Base-by-base conservation (phyloP, 2,113 vertebrate species). In the Arenaria interpres region DNA sequence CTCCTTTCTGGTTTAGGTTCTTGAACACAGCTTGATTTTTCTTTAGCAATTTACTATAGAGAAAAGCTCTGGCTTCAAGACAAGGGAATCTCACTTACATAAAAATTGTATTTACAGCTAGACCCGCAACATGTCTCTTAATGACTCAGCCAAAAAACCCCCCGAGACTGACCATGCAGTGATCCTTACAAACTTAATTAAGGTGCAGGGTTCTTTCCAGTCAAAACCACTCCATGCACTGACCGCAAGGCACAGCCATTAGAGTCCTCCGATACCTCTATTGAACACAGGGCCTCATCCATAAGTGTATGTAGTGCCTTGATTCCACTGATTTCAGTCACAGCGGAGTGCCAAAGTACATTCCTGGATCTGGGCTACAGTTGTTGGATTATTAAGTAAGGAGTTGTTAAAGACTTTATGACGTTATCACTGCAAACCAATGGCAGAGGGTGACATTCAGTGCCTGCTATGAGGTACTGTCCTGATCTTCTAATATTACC, bases 401-500 rank as follows among this genome's bases (percentile, higher is more conserved):
- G 19, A 37, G 50, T 6, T 76, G 76, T 15, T 53, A 7, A 39
- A 53, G 53, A 62, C 54, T 22, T 39, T 6, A 57, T 14, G 30
- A 39, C 59, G 15, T 77, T 69, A 28, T 9, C n/a, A 28, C n/a
- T n/a, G 6, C 45, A 37, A 43, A 50, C 20, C 64, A 41, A 3
- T 12, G 15, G 13, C 53, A 27, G 0, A 0, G 12, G 56, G 48
- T 43, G 51, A 60, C 3, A 3, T 11, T n/a, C 73, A 69, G 69
- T 4, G 22, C 45, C 45, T 12, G 1, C 50, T 27, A 1, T 28
- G 56, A 87, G 27, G 50, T n/a, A 48, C 51, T 9, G 10, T 53
- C 39, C 57, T 81, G 50, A 43, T 43, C 24, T 50, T 41, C 8
- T 10, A 10, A 8, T 30, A 33, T 7, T 33, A 33, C 8, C 53